A percentile compares a stretch with the other conserved stretches of the same genome.
Evolutionary conservation across 2,797 vertebrate genomes (phyloP).

Genomic region (Halcyon chelicuti): DNA sequence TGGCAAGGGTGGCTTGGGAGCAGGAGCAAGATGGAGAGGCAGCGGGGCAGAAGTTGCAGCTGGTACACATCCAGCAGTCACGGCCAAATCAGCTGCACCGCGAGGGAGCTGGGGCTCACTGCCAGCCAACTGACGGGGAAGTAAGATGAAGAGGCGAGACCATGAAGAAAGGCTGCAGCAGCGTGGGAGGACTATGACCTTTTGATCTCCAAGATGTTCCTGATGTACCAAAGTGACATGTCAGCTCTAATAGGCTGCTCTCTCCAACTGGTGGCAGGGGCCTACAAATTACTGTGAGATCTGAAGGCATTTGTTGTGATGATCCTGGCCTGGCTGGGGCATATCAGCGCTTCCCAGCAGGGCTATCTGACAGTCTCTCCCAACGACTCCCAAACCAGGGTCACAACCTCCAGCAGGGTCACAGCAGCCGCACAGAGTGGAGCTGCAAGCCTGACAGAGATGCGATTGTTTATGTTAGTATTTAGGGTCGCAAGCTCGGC

Average conservation of each 20-base stretch:
- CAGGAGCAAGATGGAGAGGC: not conserved
- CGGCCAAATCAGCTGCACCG: not conserved
- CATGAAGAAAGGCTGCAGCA: conserved; percentile 7
- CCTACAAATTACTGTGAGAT: conserved; percentile 65
- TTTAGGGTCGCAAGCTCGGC: conserved; percentile 1
- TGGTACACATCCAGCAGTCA: not conserved
- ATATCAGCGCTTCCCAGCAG: not conserved
- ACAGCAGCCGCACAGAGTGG: conserved; percentile 8
- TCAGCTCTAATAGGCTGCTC: conserved; percentile 61
- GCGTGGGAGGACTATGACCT: conserved; percentile 69
- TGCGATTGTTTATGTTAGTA: conserved; percentile 48
- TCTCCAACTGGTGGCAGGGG: conserved; percentile 3
- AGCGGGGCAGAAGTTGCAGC: not conserved
- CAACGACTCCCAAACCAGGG: not conserved
- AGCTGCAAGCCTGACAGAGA: conserved; percentile 44
- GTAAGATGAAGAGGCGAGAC: not conserved
- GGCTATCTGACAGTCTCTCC: not conserved
- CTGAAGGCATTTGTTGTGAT: conserved; percentile 65
- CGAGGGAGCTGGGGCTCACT: not conserved
- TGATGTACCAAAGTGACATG: conserved; percentile 58
- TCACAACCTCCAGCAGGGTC: conserved; percentile 58
- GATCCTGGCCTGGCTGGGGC: conserved; percentile 14
- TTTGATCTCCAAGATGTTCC: conserved; percentile 55
- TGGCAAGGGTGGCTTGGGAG: not conserved
- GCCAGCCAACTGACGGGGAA: not conserved